Conservation (phyloP, 2,797 vertebrate genomes). For the Coilia nasus region DNA sequence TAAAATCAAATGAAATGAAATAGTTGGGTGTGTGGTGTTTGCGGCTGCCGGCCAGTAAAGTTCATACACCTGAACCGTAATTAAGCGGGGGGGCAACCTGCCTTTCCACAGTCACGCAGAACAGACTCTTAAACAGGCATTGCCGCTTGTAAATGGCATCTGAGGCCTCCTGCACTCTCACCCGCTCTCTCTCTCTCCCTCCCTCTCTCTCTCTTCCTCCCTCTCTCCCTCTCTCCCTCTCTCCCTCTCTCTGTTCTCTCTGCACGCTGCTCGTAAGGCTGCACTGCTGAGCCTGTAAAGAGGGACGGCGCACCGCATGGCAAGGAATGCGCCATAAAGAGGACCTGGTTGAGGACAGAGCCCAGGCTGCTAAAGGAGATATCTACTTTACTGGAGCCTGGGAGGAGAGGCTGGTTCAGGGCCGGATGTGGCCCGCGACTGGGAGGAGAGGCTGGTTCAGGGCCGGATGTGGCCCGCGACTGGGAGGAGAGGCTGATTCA, state of each 20-base stretch:
- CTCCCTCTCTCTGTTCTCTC: slow-evolving; percentile 48
- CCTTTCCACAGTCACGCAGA: slow-evolving; percentile 50
- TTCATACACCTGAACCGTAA: slow-evolving; percentile 56
- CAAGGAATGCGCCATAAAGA: slow-evolving; percentile 72
- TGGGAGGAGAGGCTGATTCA: background rate
- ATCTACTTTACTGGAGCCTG: slow-evolving; percentile 47
- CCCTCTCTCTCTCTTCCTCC: background rate
- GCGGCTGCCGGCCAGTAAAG: slow-evolving; percentile 51
- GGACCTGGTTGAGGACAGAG: slow-evolving; percentile 7
- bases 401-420: background rate
- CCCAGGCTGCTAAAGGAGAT: slow-evolving; percentile 43
- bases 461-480: too few species aligned
- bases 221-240: too few species aligned
- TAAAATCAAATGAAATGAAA: slow-evolving; percentile 38
- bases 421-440: too few species aligned
- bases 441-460: background rate
- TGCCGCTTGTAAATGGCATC: slow-evolving; percentile 69
- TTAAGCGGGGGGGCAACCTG: slow-evolving; percentile 57
- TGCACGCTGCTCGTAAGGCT: slow-evolving; percentile 63
- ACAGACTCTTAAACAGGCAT: slow-evolving; percentile 53
- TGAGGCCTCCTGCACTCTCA: slow-evolving; percentile 65
- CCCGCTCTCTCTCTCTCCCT: slow-evolving; percentile 37
- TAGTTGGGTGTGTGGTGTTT: slow-evolving; percentile 40
- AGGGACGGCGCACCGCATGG: slow-evolving; percentile 70
- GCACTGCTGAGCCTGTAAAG: slow-evolving; percentile 57